A percentile compares a stretch with the other conserved stretches of the same genome.
Evolutionary conservation across 2,888 invertebrate species (phyloP).

Genomic region (Piscicola geometra): DNA sequence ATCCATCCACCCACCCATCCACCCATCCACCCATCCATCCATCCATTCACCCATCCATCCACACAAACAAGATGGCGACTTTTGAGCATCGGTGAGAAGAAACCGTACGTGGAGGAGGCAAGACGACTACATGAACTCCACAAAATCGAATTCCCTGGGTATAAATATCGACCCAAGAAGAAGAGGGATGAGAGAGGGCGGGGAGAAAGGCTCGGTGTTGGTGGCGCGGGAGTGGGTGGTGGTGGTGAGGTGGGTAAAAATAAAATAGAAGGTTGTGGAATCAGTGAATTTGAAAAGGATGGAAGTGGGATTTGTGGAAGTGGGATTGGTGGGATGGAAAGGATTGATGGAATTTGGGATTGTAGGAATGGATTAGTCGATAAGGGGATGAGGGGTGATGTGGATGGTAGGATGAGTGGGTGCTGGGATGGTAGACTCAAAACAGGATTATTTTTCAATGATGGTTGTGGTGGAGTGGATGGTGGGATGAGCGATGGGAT

Average conservation of each 20-base stretch:
- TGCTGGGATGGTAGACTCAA: no score
- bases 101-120: conserved; percentile 24
- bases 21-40: background rate
- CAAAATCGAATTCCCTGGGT: conserved; percentile 30
- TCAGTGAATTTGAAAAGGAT: background rate
- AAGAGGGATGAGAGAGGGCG: background rate
- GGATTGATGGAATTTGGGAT: background rate
- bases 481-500: background rate
- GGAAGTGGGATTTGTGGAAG: background rate
- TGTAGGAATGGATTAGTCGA: background rate
- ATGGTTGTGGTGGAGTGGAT: background rate
- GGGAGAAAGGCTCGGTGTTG: background rate
- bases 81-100: conserved; percentile 16
- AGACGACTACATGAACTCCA: conserved; percentile 25
- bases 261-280: background rate
- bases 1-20: no score
- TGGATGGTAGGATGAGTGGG: background rate
- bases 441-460: background rate
- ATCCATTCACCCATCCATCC: background rate
- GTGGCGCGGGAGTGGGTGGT: background rate
- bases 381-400: background rate
- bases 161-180: conserved; percentile 29
- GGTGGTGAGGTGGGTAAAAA: background rate
- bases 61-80: conserved; percentile 9
- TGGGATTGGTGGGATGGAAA: background rate